These are phyloP conservation scores for Tetraodon nigroviridis DNA, from an alignment of 2,113 vertebrate species.

Conservation along the genomic window DNA sequence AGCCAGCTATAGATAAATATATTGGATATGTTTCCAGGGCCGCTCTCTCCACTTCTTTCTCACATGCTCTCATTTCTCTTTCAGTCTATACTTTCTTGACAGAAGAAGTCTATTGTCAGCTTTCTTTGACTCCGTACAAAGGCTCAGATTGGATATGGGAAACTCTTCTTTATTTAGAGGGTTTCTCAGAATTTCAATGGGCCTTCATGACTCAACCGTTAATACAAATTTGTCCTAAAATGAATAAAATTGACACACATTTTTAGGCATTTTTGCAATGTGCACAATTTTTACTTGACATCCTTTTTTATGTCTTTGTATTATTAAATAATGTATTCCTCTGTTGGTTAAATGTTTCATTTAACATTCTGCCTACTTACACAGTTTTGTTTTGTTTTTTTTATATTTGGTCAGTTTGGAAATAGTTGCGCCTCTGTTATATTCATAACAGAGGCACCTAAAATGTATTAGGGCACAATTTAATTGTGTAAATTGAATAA, in stretches of 20 bases:
- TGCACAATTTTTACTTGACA: too few relatives aligned
- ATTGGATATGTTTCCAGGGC: slow-evolving; percentile 15
- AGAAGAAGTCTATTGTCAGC: not conserved
- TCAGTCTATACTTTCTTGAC: not conserved
- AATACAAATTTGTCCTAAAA: too few relatives aligned
- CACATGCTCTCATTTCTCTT: not conserved
- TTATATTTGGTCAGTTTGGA: too few relatives aligned
- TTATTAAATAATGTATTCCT: too few relatives aligned
- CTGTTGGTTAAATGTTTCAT: not conserved
- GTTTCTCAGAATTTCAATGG: not conserved
- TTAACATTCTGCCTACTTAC: not conserved
- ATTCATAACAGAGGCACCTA: too few relatives aligned
- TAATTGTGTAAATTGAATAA: too few relatives aligned
- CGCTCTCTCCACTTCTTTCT: not conserved
- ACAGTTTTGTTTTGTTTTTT: too few relatives aligned
- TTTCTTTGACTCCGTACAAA: not conserved
- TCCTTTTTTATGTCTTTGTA: too few relatives aligned
- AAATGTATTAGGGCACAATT: too few relatives aligned
- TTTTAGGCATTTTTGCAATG: too few relatives aligned
- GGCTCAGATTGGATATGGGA: not conserved
- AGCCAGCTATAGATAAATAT: slow-evolving; percentile 21
- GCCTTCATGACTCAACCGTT: not conserved
- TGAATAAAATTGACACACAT: too few relatives aligned
- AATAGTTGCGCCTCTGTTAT: too few relatives aligned
- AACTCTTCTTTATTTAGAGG: not conserved